Percentiles rank a stretch among this genome's conserved stretches.
phyloP scores from a whole-genome alignment of 1,140 invertebrate genomes.

The Drosophila persimilis region DNA sequence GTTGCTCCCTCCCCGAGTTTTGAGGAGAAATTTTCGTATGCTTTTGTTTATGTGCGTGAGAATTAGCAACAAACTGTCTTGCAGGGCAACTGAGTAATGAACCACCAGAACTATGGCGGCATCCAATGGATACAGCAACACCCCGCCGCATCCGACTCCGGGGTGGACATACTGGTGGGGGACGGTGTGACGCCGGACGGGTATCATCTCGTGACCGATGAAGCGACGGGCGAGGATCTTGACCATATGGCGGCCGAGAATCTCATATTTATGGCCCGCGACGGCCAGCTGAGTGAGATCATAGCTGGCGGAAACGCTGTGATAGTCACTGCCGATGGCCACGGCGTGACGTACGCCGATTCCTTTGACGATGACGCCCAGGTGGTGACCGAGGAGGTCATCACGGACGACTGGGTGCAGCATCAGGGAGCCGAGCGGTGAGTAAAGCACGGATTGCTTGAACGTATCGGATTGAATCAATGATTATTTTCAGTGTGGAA shows the following conservation, averaged over 20 bases:
- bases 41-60: conserved; percentile 17
- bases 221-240: conserved; percentile 58
- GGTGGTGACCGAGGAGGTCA: conserved; percentile 89
- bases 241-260: conserved; percentile 87
- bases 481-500: conserved; percentile 84
- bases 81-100: conserved; percentile 62
- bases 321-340: conserved; percentile 82
- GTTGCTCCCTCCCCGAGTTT: conserved; percentile 50
- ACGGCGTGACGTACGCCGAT: conserved; percentile 83
- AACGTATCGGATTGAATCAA: neutral
- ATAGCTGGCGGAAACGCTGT: conserved; percentile 82
- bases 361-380: conserved; percentile 80
- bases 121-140: conserved; percentile 80
- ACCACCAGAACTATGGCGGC: conserved; percentile 70
- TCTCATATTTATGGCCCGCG: conserved; percentile 85
- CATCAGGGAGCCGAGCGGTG: conserved; percentile 88
- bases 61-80: conserved; percentile 24
- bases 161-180: conserved; percentile 58
- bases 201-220: conserved; percentile 38
- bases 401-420: conserved; percentile 90
- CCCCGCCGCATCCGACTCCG: conserved; percentile 52
- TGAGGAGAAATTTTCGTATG: conserved; percentile 18
- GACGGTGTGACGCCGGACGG: conserved; percentile 36
- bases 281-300: conserved; percentile 79
- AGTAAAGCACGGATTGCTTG: conserved; percentile 11